Base-by-base conservation (phyloP, 1,140 invertebrate genomes). In the Neelides sp. region DNA sequence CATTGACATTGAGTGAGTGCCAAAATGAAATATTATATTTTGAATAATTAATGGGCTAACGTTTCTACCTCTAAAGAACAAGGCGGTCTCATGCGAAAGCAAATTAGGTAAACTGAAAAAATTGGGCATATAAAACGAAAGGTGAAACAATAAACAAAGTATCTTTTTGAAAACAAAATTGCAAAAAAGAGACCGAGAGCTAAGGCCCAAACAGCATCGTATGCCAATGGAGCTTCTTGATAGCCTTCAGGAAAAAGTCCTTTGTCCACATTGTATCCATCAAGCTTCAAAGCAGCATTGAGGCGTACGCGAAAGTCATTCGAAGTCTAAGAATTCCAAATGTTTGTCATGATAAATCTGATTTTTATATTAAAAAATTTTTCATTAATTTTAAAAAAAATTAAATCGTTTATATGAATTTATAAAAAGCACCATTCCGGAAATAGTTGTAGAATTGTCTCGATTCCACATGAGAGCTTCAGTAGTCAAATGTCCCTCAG, bases 391-490 rank as follows among this genome's bases (percentile, higher is more conserved):
- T 36, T 50, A 5, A 43, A 4, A 32, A 46, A 45, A 28, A 26
- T 35, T 3, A 54, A 37, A 48, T 28, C 12, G 13, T 17, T 27
- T 35, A 37, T 54, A 65, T 65, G n/a, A n/a, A n/a, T n/a, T n/a
- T n/a, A n/a, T n/a, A n/a, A n/a, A n/a, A n/a, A n/a, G n/a, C n/a
- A 78, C 78, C 88, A 93, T 93, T 52, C 88, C 88, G 41, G 92
- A 95, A 55, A 93, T 84, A 22, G 92, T 96, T 50, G 78, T 80
- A 66, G 91, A 80, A 54, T 81, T 81, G 66, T 93, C 91, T 60
- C 93, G 90, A 71, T 96, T 95, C 79, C 94, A 87, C 85, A 98
- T 96, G 1, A 98, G 76, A 5, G 92, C 93, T 66, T 99, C 95
- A 1, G 95, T 98, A 0, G 95, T 98, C 13, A 98, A 70, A 67